Conservation (phyloP, 2,113 vertebrate species). For the Forbesichthys papilliferus region DNA sequence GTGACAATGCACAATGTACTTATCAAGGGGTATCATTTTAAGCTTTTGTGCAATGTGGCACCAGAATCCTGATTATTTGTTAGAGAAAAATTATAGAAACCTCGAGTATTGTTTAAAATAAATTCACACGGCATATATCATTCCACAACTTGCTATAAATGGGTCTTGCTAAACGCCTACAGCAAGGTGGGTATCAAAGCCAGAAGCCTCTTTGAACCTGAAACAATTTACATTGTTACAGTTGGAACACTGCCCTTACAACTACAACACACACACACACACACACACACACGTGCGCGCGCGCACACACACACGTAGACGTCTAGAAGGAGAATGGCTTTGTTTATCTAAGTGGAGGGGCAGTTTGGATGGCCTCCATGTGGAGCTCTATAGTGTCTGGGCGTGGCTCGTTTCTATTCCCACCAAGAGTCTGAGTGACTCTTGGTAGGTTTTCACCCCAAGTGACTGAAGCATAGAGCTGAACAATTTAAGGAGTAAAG, state of each 20-base stretch:
- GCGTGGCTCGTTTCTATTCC: slow-evolving; percentile 47
- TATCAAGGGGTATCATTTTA: too few relatives aligned
- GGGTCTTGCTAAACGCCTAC: slow-evolving; percentile 36
- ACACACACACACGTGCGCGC: background rate
- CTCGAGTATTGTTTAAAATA: slow-evolving; percentile 41
- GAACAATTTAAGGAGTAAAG: background rate
- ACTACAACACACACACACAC: slow-evolving; percentile 26
- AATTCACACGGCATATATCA: slow-evolving; percentile 38
- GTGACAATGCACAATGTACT: too few relatives aligned
- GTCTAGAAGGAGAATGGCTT: slow-evolving; percentile 39
- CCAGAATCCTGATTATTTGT: too few relatives aligned
- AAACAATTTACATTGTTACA: slow-evolving; percentile 68
- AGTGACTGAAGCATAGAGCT: slow-evolving; percentile 33
- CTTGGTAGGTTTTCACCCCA: slow-evolving; percentile 22
- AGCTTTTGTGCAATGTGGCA: too few relatives aligned
- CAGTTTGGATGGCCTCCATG: slow-evolving; percentile 63
- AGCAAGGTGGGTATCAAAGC: slow-evolving; percentile 53
- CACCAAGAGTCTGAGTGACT: slow-evolving; percentile 23
- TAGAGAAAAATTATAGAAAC: slow-evolving; percentile 1
- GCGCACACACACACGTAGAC: slow-evolving; percentile 13
- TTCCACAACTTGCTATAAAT: slow-evolving; percentile 48
- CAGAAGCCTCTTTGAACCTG: slow-evolving; percentile 56
- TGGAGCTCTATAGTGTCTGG: slow-evolving; percentile 41
- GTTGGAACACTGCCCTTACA: slow-evolving; percentile 50
- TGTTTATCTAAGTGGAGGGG: slow-evolving; percentile 58